Conservation (phyloP, 2,113 vertebrate species). For the Mus spicilegus region DNA sequence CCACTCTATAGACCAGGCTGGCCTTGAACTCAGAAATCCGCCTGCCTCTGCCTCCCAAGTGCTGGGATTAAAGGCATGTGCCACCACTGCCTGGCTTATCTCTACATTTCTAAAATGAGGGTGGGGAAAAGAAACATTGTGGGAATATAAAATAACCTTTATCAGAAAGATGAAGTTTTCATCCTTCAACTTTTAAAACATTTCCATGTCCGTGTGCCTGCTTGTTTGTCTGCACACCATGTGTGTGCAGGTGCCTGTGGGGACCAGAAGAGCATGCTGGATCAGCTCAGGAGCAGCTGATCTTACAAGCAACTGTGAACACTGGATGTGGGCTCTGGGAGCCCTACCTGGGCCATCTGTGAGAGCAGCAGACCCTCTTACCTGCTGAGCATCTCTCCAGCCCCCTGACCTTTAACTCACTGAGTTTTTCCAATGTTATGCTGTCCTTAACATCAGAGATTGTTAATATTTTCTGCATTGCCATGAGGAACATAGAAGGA, state of each 20-base stretch:
- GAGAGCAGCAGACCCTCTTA: not conserved
- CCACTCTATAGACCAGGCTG: too few species aligned
- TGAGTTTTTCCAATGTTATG: not conserved
- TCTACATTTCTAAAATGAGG: slow-evolving; percentile 2
- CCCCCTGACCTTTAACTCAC: not conserved
- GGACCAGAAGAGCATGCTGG: not conserved
- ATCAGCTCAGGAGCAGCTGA: not conserved
- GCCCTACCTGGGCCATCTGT: not conserved
- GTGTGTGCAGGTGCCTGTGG: not conserved
- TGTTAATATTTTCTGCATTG: not conserved
- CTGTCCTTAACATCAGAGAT: not conserved
- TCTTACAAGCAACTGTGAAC: not conserved
- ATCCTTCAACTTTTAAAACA: not conserved
- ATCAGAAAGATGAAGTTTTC: not conserved
- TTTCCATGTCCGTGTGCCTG: too few species aligned
- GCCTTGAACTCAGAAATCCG: too few species aligned
- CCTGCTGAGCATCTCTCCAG: not conserved
- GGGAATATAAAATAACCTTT: not conserved
- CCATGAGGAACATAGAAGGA: not conserved
- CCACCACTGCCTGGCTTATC: not conserved
- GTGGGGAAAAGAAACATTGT: not conserved
- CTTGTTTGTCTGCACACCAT: not conserved
- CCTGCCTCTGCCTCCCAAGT: too few species aligned
- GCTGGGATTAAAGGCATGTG: too few species aligned
- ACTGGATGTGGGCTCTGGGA: not conserved